Conservation (phyloP, 1,140 invertebrate species). For the Drosophila insularis region DNA sequence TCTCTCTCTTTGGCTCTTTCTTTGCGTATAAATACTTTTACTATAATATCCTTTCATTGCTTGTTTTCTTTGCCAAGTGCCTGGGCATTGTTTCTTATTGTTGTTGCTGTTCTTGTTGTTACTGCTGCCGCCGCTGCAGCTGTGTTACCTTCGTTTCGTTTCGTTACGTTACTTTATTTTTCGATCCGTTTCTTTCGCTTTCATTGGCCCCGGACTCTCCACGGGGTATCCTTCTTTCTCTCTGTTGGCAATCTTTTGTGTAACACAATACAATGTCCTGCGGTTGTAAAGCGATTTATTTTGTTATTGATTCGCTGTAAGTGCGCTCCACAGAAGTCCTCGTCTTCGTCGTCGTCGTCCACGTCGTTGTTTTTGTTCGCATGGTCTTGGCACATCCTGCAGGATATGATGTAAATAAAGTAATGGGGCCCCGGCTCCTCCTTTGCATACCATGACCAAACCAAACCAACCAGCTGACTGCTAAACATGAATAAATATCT, state of each 20-base stretch:
- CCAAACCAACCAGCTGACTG: slow-evolving; percentile 37
- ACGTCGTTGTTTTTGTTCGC: slow-evolving; percentile 29
- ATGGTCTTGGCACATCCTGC: slow-evolving; percentile 51
- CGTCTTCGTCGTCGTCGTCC: not conserved
- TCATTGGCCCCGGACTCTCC: slow-evolving; percentile 57
- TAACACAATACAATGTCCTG: slow-evolving; percentile 81
- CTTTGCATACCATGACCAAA: slow-evolving; percentile 52
- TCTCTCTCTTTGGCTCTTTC: slow-evolving; percentile 58
- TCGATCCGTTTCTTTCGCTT: slow-evolving; percentile 59
- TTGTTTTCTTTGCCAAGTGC: slow-evolving; percentile 75
- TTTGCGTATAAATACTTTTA: slow-evolving; percentile 72
- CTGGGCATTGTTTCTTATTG: slow-evolving; percentile 65
- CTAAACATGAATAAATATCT: slow-evolving; percentile 81
- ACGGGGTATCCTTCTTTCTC: slow-evolving; percentile 6
- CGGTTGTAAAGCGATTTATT: slow-evolving; percentile 81
- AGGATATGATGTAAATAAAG: slow-evolving; percentile 79
- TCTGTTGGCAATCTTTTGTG: slow-evolving; percentile 73
- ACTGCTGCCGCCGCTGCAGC: slow-evolving; percentile 6
- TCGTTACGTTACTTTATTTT: slow-evolving; percentile 37
- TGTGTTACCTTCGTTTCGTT: slow-evolving; percentile 38
- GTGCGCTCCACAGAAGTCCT: slow-evolving; percentile 48
- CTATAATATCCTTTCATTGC: slow-evolving; percentile 80
- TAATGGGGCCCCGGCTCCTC: slow-evolving; percentile 56
- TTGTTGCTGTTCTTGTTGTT: slow-evolving; percentile 32
- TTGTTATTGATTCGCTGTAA: slow-evolving; percentile 81